Percentiles rank a stretch among this genome's conserved stretches.
These are phyloP conservation scores for Pachyramphus minor DNA, from an alignment of 2,113 vertebrate genomes.

Conservation along the genomic window DNA sequence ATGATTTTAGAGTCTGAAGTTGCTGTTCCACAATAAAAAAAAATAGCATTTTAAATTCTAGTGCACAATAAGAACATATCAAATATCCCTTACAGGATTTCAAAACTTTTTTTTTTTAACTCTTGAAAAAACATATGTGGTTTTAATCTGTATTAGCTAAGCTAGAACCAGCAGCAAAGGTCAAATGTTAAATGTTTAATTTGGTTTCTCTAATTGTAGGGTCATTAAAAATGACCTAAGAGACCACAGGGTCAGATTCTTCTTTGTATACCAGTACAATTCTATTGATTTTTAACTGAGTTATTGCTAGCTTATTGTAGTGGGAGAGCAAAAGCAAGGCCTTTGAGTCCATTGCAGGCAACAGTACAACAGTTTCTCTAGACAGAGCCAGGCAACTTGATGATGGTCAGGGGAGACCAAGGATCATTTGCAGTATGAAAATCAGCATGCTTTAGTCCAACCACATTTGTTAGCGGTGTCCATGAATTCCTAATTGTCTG, in stretches of 20 bases:
- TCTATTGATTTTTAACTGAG: not conserved
- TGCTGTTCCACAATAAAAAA: not conserved
- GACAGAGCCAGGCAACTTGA: not conserved
- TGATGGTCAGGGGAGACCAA: not conserved
- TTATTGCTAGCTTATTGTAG: not conserved
- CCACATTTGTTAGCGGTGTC: not conserved
- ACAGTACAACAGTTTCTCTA: not conserved
- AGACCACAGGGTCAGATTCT: not conserved
- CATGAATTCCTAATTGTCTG: not conserved
- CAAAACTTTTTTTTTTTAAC: not conserved
- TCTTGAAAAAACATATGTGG: not conserved
- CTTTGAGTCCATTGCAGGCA: not conserved
- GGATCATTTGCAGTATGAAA: not conserved
- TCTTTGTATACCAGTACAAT: not conserved
- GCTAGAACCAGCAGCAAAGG: not conserved
- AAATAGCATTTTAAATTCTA: not conserved
- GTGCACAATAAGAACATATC: not conserved
- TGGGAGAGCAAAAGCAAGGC: not conserved
- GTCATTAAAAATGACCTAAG: slow-evolving; percentile 1
- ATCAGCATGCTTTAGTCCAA: not conserved
- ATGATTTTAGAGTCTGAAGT: not conserved
- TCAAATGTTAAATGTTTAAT: slow-evolving; percentile 1
- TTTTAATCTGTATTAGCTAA: not conserved
- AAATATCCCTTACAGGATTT: not conserved
- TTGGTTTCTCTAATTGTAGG: not conserved